Evolutionary conservation across 2,888 invertebrate genomes (phyloP), one percentile per base, ranked within the genome.

Genomic region (Caenorhabditis sulstoni): DNA sequence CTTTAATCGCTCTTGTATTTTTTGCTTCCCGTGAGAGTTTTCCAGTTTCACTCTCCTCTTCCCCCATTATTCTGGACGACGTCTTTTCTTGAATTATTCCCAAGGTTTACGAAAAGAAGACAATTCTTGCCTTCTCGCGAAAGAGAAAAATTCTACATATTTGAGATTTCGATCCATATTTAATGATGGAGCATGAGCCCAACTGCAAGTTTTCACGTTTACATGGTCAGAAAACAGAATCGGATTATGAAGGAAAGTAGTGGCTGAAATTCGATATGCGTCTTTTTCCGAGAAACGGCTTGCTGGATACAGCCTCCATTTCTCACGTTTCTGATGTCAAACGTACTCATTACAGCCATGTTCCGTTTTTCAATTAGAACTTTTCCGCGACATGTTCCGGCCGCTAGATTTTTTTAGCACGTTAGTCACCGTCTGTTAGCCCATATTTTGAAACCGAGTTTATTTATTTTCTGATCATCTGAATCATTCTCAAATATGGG

Each of bases 391-490:
- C 23, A 20, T 22, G 37, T 50, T 49, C 35, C 39, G 35, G 35
- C 7, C 45, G 41, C 44, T 5, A 23, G 23, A 20, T 59, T 20
- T 20, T 16, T 11, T 23, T 22, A n/a, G n/a, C 52, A 50, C 29
- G 29, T 11, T 58, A 23, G 12, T 23, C 47, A 49, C 14, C 37
- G 16, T 35, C 3, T 47, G 47, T 20, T 58, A 55, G 62, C 45
- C 41, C 52, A 29, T 22, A 37, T 68, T 68, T 68, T 61, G 61
- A 70, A 70, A 70, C 53, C 20, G 11, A 47, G 1, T 47, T 16
- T 70, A 35, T 71, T 73, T 53, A 53, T 45, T 57, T 55, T 50
- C 49, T 64, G 71, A 62, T 57, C 58, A 64, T 64, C 58, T 41
- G 37, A 35, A 23, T 64, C 59, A 50, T 16, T 58, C 14, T 12